These are phyloP conservation scores for Hydrochoerus hydrochaeris DNA, from an alignment of 2,113 vertebrate species.

Conservation along the genomic window DNA sequence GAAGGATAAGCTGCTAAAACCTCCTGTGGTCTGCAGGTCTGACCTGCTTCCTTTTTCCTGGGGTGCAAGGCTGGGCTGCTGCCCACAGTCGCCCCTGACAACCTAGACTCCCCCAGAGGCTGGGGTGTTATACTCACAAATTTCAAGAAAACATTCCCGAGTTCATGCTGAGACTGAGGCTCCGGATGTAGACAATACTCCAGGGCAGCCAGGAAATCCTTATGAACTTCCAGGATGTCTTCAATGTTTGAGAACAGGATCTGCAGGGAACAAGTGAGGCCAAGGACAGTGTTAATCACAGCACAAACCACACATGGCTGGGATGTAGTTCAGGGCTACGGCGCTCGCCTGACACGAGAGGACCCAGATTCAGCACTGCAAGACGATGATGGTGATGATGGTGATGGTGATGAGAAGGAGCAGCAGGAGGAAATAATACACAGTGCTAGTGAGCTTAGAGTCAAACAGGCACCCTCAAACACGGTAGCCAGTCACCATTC, in stretches of 20 bases:
- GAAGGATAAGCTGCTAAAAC: slow-evolving; percentile 66
- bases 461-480: neutral
- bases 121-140: slow-evolving; percentile 91
- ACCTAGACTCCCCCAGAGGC: neutral
- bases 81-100: neutral
- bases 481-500: neutral
- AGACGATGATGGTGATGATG: neutral
- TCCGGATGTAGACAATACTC: slow-evolving; percentile 94
- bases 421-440: neutral
- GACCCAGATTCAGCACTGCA: neutral
- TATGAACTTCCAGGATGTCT: slow-evolving; percentile 96
- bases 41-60: slow-evolving; percentile 48
- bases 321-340: neutral
- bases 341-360: neutral
- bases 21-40: neutral
- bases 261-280: slow-evolving; percentile 82
- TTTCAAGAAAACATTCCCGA: slow-evolving; percentile 96
- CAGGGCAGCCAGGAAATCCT: slow-evolving; percentile 92
- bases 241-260: slow-evolving; percentile 99
- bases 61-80: slow-evolving; percentile 53
- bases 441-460: accelerated
- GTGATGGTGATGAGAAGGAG: neutral
- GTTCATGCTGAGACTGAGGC: slow-evolving; percentile 95
- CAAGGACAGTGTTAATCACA: neutral
- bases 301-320: neutral